A percentile compares a stretch with the other conserved stretches of the same genome.
phyloP scores from a whole-genome alignment of 2,888 invertebrate species.

The Apodemia zela region DNA sequence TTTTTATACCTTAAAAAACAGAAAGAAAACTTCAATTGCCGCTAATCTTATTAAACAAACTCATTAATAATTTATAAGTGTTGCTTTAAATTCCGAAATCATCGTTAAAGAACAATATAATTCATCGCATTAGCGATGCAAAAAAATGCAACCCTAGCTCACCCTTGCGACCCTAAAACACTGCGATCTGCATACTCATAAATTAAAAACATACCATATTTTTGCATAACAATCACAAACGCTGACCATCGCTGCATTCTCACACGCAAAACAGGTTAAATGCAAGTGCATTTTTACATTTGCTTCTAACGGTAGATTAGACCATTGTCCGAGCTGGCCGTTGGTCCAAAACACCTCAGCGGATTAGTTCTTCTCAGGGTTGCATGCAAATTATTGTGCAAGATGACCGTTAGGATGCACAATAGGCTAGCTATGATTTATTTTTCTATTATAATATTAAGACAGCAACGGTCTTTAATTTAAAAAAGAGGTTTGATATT shows the following conservation, averaged over 20 bases:
- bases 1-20: not conserved
- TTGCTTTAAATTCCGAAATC: slow-evolving; percentile 14
- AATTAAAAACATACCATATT: slow-evolving; percentile 53
- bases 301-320: slow-evolving; percentile 50
- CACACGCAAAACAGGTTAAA: slow-evolving; percentile 54
- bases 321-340: slow-evolving; percentile 44
- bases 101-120: slow-evolving; percentile 27
- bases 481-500: not conserved
- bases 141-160: slow-evolving; percentile 45
- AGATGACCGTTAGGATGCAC: slow-evolving; percentile 45
- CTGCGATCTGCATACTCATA: slow-evolving; percentile 60
- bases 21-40: not conserved
- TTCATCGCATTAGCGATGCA: slow-evolving; percentile 37
- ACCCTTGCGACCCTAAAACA: slow-evolving; percentile 39
- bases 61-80: slow-evolving; percentile 7
- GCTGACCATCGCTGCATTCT: slow-evolving; percentile 47
- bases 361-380: slow-evolving; percentile 45
- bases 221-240: slow-evolving; percentile 53
- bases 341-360: slow-evolving; percentile 40
- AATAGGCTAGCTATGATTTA: slow-evolving; percentile 7
- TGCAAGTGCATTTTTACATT: slow-evolving; percentile 54
- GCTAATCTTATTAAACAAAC: not conserved
- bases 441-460: not conserved
- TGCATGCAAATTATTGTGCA: slow-evolving; percentile 55
- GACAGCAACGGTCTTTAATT: not conserved